A percentile compares a stretch with the other conserved stretches of the same genome.
These are phyloP conservation scores for Crocodylus rhombifer DNA, from an alignment of 2,797 vertebrate genomes.

Conservation along the genomic window DNA sequence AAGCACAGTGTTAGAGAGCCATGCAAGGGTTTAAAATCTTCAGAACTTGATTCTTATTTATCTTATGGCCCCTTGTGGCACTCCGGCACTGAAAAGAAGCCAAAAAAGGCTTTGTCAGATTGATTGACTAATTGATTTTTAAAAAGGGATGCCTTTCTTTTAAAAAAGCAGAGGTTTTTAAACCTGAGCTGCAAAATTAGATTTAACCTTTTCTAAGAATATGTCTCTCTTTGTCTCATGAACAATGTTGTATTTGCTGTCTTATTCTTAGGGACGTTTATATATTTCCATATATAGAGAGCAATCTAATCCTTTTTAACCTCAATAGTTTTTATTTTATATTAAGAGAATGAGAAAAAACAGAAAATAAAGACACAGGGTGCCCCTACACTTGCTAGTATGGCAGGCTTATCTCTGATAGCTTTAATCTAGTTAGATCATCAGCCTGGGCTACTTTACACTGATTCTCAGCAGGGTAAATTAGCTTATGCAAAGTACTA, in stretches of 20 bases:
- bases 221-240: neutral
- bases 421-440: too few species aligned
- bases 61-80: constrained; percentile 70
- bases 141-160: neutral
- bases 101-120: constrained; percentile 18
- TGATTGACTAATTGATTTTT: neutral
- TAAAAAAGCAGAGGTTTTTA: fast-evolving
- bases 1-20: constrained; percentile 72
- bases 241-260: neutral
- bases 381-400: too few species aligned
- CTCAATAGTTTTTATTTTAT: neutral
- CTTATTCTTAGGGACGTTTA: neutral
- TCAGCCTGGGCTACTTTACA: too few species aligned
- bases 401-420: too few species aligned
- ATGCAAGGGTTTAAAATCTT: constrained; percentile 75
- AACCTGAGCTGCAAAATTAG: neutral
- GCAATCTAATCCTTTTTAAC: neutral
- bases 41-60: constrained; percentile 70
- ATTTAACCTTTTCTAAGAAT: fast-evolving
- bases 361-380: neutral
- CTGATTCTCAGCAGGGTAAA: too few species aligned
- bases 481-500: too few species aligned
- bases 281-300: neutral
- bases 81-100: constrained; percentile 58
- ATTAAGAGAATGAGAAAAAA: neutral